Evolutionary conservation across 1,140 invertebrate species (phyloP).

Genomic region (Xylocopa sonorina): DNA sequence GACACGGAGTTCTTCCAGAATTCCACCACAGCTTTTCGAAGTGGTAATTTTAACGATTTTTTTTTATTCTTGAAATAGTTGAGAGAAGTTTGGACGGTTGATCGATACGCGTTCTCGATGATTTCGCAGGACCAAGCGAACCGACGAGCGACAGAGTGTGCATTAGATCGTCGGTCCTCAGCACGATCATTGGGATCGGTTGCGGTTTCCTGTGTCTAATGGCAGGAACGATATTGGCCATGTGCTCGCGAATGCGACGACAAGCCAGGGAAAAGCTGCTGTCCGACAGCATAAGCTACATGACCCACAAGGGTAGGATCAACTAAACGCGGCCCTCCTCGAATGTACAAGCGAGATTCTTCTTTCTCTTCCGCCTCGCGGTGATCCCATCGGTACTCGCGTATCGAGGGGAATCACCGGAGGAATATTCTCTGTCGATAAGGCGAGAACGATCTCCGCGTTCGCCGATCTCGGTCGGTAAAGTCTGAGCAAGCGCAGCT

Average conservation of each 20-base stretch:
- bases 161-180: conserved; percentile 88
- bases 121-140: conserved; percentile 62
- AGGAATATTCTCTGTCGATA: conserved; percentile 28
- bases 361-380: conserved; percentile 1
- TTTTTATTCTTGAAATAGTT: background rate
- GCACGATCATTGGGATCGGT: conserved; percentile 87
- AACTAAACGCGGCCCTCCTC: conserved; percentile 81
- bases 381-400: conserved; percentile 18
- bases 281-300: conserved; percentile 85
- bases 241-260: conserved; percentile 87
- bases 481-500: too few relatives aligned
- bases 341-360: conserved; percentile 35
- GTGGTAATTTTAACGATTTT: conserved; percentile 67
- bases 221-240: conserved; percentile 86
- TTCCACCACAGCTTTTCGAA: conserved; percentile 71
- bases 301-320: conserved; percentile 88
- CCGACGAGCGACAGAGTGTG: conserved; percentile 85
- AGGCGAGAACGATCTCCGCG: conserved; percentile 24
- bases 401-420: background rate
- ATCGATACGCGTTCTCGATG: background rate
- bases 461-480: conserved; percentile 41
- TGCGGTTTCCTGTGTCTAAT: conserved; percentile 87
- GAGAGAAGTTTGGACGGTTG: background rate
- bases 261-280: conserved; percentile 82
- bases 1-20: conserved; percentile 84